A percentile compares a stretch with the other conserved stretches of the same genome.
Conservation (phyloP, 2,797 vertebrate genomes). For the Etheostoma nigrum region DNA sequence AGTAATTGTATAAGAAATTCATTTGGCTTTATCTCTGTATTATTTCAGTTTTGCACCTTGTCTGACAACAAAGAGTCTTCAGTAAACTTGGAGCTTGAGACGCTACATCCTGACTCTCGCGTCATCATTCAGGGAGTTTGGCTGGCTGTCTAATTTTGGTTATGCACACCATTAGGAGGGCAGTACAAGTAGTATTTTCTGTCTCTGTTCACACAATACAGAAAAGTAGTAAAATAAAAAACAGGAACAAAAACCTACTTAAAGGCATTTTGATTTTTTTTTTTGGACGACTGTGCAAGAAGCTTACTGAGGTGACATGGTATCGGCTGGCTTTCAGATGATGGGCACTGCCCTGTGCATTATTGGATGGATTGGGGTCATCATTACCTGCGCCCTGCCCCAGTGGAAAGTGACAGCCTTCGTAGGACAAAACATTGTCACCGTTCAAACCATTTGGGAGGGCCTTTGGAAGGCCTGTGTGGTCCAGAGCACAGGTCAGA, state of each 20-base stretch:
- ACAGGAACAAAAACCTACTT: accelerated
- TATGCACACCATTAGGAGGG: too few relatives aligned
- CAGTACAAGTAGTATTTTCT: not conserved
- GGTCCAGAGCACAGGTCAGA: conserved; percentile 96
- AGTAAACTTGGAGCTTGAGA: too few relatives aligned
- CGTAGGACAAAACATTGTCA: conserved; percentile 90
- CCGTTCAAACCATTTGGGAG: conserved; percentile 90
- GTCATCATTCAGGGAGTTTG: too few relatives aligned
- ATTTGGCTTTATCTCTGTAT: too few relatives aligned
- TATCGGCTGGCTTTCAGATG: conserved; percentile 91
- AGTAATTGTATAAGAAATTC: too few relatives aligned
- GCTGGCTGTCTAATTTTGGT: too few relatives aligned
- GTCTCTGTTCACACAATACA: not conserved
- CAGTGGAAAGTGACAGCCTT: conserved; percentile 94
- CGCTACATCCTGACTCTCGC: too few relatives aligned
- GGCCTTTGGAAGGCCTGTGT: conserved; percentile 97
- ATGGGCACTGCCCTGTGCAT: conserved; percentile 89
- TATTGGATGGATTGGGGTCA: conserved; percentile 92
- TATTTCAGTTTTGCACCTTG: too few relatives aligned
- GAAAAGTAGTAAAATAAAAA: not conserved
- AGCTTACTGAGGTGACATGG: conserved; percentile 81
- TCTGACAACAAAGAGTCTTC: too few relatives aligned
- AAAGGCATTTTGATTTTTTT: conserved; percentile 3
- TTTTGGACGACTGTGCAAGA: conserved; percentile 32
- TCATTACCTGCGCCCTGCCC: conserved; percentile 89